Evolutionary conservation across 2,113 vertebrate species (phyloP).

Genomic region (Nyctereutes procyonoides): DNA sequence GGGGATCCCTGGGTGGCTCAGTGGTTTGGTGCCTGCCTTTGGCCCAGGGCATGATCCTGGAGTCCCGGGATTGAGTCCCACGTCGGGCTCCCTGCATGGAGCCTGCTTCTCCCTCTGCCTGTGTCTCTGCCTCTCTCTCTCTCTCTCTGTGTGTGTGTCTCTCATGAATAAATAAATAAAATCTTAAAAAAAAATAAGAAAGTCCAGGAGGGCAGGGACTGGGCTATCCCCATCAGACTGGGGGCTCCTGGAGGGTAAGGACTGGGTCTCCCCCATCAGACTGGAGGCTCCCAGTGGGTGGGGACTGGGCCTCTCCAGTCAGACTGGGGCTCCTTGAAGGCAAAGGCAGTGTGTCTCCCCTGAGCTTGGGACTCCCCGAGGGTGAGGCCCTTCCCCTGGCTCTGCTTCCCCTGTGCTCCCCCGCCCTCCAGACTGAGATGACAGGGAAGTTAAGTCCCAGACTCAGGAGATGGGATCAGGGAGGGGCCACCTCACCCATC

Average conservation of each 20-base stretch:
- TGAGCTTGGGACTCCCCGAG: background rate
- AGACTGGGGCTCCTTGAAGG: background rate
- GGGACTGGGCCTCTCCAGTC: background rate
- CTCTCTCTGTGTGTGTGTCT: no score
- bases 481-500: background rate
- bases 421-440: background rate
- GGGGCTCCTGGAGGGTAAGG: background rate
- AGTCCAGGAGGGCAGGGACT: background rate
- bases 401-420: background rate
- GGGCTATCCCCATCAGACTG: background rate
- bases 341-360: background rate
- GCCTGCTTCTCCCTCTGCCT: no score
- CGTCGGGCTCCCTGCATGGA: no score
- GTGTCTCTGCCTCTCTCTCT: no score
- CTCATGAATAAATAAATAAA: no score
- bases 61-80: no score
- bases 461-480: constrained; percentile 8
- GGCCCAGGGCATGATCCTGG: no score
- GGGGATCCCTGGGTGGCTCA: background rate
- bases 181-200: no score
- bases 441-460: background rate
- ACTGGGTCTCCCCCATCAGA: background rate
- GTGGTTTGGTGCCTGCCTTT: no score
- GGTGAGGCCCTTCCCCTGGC: background rate
- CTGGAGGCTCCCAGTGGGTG: background rate